A percentile compares a stretch with the other conserved stretches of the same genome.
Conservation (phyloP, 1,140 invertebrate genomes). For the Cardiocondyla obscurior region DNA sequence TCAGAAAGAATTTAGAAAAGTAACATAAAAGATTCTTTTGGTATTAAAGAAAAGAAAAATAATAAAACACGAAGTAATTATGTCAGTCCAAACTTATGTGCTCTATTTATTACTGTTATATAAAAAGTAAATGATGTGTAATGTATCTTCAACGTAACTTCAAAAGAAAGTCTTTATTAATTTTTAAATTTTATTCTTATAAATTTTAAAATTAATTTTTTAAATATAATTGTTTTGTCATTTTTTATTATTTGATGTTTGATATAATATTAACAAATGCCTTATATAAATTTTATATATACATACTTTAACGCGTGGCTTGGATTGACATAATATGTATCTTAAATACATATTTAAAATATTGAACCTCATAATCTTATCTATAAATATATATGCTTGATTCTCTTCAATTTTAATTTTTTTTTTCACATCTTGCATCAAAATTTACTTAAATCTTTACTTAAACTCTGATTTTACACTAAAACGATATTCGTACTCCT, state of each 20-base stretch:
- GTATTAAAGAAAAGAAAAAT: slow-evolving; percentile 32
- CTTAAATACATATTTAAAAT: slow-evolving; percentile 18
- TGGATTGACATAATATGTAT: slow-evolving; percentile 56
- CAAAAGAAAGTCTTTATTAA: neutral
- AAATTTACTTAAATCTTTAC: neutral
- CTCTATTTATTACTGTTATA: neutral
- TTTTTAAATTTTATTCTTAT: neutral
- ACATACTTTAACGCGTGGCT: slow-evolving; percentile 17
- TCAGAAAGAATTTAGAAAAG: slow-evolving; percentile 69
- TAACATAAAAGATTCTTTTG: slow-evolving; percentile 73
- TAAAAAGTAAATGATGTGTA: neutral
- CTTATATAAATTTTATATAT: neutral
- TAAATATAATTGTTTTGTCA: no score
- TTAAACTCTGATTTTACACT: neutral
- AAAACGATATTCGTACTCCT: neutral
- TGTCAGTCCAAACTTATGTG: slow-evolving; percentile 45
- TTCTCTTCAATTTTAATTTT: slow-evolving; percentile 37
- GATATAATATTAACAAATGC: neutral
- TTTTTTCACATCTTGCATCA: neutral
- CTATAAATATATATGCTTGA: slow-evolving; percentile 55
- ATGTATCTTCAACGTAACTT: neutral
- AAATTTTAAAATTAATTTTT: neutral
- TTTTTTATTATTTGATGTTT: neutral
- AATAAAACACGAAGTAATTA: slow-evolving; percentile 19
- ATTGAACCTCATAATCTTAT: slow-evolving; percentile 60